Conservation (phyloP, 2,113 vertebrate genomes). For the Setophaga coronata region DNA sequence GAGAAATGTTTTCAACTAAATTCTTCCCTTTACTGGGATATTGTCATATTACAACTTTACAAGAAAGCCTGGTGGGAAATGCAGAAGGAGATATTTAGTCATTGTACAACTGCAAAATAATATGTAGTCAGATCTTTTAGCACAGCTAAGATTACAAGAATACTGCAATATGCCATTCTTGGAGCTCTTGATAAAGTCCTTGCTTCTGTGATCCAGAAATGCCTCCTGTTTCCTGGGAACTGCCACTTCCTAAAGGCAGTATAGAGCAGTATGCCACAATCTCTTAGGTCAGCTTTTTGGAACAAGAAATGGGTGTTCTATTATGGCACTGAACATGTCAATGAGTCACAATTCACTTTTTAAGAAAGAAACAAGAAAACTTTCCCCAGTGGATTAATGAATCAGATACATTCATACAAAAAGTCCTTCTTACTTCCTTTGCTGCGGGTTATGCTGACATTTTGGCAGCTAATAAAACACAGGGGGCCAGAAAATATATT, state of each 20-base stretch:
- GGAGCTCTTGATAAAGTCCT: background rate
- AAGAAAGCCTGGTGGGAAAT: background rate
- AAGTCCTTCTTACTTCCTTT: constrained; percentile 22
- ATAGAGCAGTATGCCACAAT: background rate
- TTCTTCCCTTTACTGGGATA: background rate
- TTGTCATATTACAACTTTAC: background rate
- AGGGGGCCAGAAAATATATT: constrained; percentile 41
- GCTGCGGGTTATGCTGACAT: background rate
- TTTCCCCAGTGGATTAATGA: background rate
- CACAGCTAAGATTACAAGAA: background rate
- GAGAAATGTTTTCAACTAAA: background rate
- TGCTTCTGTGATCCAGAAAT: background rate
- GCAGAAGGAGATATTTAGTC: background rate
- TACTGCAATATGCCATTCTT: background rate
- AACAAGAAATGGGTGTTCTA: background rate
- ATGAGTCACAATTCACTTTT: background rate
- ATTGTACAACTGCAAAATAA: background rate
- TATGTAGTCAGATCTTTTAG: background rate
- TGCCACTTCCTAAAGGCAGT: background rate
- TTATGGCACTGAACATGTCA: background rate
- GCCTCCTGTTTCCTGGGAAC: background rate
- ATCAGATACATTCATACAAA: constrained; percentile 6
- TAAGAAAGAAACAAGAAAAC: background rate
- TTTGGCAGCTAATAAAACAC: constrained; percentile 20
- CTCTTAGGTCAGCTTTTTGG: background rate